phyloP scores from a whole-genome alignment of 2,888 invertebrate species.

The Thalpophila matura region DNA sequence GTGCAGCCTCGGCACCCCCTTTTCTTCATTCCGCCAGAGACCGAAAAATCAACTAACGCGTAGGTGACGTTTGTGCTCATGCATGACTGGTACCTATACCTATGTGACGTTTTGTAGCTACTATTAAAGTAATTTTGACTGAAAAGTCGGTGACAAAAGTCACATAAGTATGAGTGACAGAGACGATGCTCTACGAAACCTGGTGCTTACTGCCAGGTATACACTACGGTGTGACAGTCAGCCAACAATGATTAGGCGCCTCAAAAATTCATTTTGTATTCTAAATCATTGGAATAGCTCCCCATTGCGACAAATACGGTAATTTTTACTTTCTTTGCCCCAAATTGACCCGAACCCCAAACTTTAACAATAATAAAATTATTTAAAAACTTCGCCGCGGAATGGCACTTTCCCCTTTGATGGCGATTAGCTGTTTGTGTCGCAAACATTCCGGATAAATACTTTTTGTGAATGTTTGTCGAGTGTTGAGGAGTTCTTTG shows the following conservation, averaged over 20 bases:
- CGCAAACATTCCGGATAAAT: constrained; percentile 53
- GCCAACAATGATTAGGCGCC: constrained; percentile 48
- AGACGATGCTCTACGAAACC: too few species aligned
- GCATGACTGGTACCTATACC: too few species aligned
- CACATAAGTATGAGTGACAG: too few species aligned
- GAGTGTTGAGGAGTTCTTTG: constrained; percentile 36
- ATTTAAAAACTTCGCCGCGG: constrained; percentile 61
- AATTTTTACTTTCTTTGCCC: constrained; percentile 59
- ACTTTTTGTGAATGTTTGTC: constrained; percentile 38
- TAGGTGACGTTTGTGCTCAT: too few species aligned
- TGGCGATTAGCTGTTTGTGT: constrained; percentile 60
- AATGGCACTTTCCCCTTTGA: constrained; percentile 58
- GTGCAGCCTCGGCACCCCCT: too few species aligned
- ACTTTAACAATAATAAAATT: constrained; percentile 68
- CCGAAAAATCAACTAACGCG: too few species aligned
- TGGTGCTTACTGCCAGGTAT: too few species aligned
- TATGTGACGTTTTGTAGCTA: too few species aligned
- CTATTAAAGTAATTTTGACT: too few species aligned
- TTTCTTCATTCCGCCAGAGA: too few species aligned
- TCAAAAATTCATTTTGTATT: constrained; percentile 58
- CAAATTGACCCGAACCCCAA: constrained; percentile 54
- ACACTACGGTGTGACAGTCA: constrained; percentile 48
- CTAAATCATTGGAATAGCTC: constrained; percentile 58
- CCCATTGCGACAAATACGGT: constrained; percentile 60
- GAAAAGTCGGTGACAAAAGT: too few species aligned